phyloP scores from a whole-genome alignment of 2,797 vertebrate species.

The Parotocinclus haroldoi region DNA sequence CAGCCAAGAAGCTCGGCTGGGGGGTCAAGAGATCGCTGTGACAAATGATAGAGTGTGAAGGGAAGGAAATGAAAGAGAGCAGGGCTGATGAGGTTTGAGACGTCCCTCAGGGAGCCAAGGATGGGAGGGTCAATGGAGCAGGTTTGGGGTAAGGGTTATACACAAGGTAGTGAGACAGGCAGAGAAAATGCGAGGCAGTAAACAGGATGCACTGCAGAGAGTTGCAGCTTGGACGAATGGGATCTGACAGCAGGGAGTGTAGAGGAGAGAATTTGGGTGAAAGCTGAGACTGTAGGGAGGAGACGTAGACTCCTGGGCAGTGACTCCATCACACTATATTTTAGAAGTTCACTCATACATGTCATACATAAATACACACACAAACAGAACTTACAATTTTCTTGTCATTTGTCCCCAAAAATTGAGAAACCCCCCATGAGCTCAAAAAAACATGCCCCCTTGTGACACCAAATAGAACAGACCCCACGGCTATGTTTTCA shows the following conservation, averaged over 20 bases:
- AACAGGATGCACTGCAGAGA: slow-evolving; percentile 1
- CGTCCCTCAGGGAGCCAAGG: slow-evolving; percentile 40
- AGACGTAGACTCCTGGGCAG: not conserved
- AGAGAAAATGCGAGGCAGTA: slow-evolving; percentile 23
- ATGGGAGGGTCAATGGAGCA: slow-evolving; percentile 41
- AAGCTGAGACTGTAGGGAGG: not conserved
- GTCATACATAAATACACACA: slow-evolving; percentile 11
- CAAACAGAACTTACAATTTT: not conserved
- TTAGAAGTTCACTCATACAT: not conserved
- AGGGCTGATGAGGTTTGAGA: slow-evolving; percentile 45
- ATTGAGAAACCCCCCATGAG: not conserved
- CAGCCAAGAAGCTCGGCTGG: slow-evolving; percentile 31
- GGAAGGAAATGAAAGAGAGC: slow-evolving; percentile 38
- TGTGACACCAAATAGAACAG: slow-evolving; percentile 20
- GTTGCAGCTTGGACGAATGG: not conserved
- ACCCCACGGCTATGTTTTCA: slow-evolving; percentile 72
- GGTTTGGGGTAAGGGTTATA: slow-evolving; percentile 2
- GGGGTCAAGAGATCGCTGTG: slow-evolving; percentile 42
- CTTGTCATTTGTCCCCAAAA: slow-evolving; percentile 12
- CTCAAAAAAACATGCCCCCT: slow-evolving; percentile 17
- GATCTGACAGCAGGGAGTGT: not conserved
- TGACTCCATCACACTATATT: slow-evolving; percentile 4
- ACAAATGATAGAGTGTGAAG: slow-evolving; percentile 33
- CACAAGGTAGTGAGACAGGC: slow-evolving; percentile 44
- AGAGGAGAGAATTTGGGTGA: not conserved